Evolutionary conservation across 2,888 invertebrate species (phyloP), one percentile per base, ranked within the genome.

Genomic region (Cantharis flavilabris): DNA sequence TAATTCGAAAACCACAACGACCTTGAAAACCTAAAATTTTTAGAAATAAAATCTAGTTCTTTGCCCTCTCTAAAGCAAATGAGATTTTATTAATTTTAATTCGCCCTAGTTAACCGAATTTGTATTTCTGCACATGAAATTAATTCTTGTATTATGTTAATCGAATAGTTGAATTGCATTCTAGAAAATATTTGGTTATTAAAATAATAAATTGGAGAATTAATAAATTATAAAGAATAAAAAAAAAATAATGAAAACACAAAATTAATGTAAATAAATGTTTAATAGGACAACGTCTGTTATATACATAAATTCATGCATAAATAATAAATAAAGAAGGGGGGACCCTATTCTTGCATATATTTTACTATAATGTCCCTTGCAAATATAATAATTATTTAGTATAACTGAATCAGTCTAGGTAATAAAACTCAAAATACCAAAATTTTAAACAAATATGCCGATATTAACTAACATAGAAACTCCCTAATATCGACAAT

Each of bases 281-380:
- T 49, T 49, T 49, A 49, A 49, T 49, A 49, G 49, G 49, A 49
- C 49, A 49, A 49, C 49, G 49, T 49, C 49, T 49, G 49, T 49
- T 49, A 49, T 49, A 49, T 49, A 49, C 49, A 49, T 49, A 49
- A 49, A n/a, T 49, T 49, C 49, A 49, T 49, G 49, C 49, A 49
- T n/a, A 49, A 49, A 49, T 49, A 49, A 74, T 72, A 72, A 78
- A 78, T 75, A 78, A 81, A 81, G 75, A 80, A 78, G 78, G 76
- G 73, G 79, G 83, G 86, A 87, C 86, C 86, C 86, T 86, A 87
- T 87, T 85, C 87, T 80, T 79, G 73, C 65, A 20, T 79, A 82
- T 80, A 81, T 80, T 76, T 76, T 81, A 82, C 82, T 80, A 81
- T 76, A 80, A 79, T 79, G 79, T 76, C 79, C 76, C 77, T 79